phyloP scores from a whole-genome alignment of 1,140 invertebrate species.

The Drosophila kikkawai region DNA sequence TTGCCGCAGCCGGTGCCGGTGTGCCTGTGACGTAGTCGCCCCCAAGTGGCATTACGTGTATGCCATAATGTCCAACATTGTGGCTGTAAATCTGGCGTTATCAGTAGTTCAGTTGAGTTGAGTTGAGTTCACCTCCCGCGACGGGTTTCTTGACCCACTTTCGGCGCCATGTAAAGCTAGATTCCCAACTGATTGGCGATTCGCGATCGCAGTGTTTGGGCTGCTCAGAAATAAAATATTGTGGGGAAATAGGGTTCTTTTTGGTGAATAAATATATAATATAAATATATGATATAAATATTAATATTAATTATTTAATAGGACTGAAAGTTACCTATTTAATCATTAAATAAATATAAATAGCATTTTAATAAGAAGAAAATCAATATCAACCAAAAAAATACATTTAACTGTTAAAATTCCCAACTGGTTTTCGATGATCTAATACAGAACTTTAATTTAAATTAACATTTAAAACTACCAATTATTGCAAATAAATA shows the following conservation, averaged over 20 bases:
- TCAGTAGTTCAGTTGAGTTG: conserved; percentile 14
- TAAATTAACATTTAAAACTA: background rate
- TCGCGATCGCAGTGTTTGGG: background rate
- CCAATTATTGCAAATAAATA: background rate
- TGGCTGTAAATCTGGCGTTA: conserved; percentile 29
- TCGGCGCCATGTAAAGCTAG: conserved; percentile 3
- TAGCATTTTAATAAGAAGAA: too few relatives aligned
- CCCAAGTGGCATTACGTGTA: conserved; percentile 3
- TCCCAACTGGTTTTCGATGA: background rate
- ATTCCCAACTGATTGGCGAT: conserved; percentile 6
- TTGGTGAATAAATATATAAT: too few relatives aligned
- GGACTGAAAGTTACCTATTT: too few relatives aligned
- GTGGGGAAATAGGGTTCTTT: background rate
- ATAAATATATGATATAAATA: too few relatives aligned
- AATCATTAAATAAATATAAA: too few relatives aligned
- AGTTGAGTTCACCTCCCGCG: conserved; percentile 3
- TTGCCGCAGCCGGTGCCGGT: conserved; percentile 15
- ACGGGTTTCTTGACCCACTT: conserved; percentile 38
- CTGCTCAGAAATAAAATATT: background rate
- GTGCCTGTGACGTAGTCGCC: conserved; percentile 28
- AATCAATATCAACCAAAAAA: background rate
- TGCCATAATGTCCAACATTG: background rate
- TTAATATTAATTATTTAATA: background rate
- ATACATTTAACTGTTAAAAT: background rate
- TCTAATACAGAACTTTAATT: background rate